phyloP scores from a whole-genome alignment of 2,888 invertebrate species.

The Eupelmus urozonus region DNA sequence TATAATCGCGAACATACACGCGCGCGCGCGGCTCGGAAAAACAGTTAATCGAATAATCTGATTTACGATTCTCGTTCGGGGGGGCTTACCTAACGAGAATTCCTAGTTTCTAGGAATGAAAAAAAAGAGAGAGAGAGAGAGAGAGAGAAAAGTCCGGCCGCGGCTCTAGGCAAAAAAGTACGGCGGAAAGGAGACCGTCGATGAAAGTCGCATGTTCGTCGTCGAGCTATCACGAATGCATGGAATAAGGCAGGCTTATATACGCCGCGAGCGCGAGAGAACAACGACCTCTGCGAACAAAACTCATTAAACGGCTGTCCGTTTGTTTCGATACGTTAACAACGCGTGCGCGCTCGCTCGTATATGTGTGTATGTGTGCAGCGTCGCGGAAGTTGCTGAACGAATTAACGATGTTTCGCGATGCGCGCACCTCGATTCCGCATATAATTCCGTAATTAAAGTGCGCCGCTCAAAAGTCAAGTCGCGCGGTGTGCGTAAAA shows the following conservation, averaged over 20 bases:
- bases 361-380: slow-evolving; percentile 1
- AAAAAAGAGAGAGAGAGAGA: slow-evolving; percentile 29
- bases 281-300: slow-evolving; percentile 68
- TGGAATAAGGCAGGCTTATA: slow-evolving; percentile 45
- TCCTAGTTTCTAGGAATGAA: slow-evolving; percentile 47
- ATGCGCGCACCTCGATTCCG: not conserved
- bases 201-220: slow-evolving; percentile 51
- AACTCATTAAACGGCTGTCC: slow-evolving; percentile 76
- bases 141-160: too few species aligned
- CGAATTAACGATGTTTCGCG: slow-evolving; percentile 64
- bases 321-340: slow-evolving; percentile 73
- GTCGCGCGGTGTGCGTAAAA: not conserved
- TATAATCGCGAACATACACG: slow-evolving; percentile 43
- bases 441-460: slow-evolving; percentile 40
- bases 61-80: slow-evolving; percentile 54
- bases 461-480: slow-evolving; percentile 22
- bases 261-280: slow-evolving; percentile 57
- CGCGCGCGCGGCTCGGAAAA: slow-evolving; percentile 39
- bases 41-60: slow-evolving; percentile 60
- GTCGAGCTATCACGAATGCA: slow-evolving; percentile 68
- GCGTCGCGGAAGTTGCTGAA: slow-evolving; percentile 61
- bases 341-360: slow-evolving; percentile 49
- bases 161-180: too few species aligned
- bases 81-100: slow-evolving; percentile 49
- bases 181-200: slow-evolving; percentile 32